Evolutionary conservation across 2,113 vertebrate species (phyloP), one percentile per base, ranked within the genome.

Genomic region (Oncorhynchus tshawytscha): DNA sequence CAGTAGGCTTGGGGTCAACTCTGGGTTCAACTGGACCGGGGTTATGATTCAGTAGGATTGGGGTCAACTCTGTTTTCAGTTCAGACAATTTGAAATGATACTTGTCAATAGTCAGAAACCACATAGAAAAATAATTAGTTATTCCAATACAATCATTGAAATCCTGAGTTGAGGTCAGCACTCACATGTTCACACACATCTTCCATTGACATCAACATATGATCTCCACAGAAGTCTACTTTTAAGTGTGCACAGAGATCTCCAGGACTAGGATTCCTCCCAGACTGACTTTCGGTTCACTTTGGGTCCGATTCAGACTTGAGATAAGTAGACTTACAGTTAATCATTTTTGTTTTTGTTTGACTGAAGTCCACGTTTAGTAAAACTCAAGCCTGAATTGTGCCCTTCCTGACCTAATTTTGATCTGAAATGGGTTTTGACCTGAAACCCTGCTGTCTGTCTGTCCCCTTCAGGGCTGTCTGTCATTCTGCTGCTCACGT

Each of bases 401-500:
- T 15, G 13, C 1, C 15, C 1, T 54, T 54, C 51, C 12, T 54
- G 51, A 54, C 51, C 5, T 54, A 18, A 54, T 13, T 18, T 75
- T 75, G 77, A 51, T 75, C 34, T 78, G 67, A 67, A 29, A 66
- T 82, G 13, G 0, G 18, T n/a, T 87, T 87, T 81, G 69, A 64
- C 73, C 67, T 4, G 20, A 72, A 22, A 69, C 24, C 73, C 75
- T 70, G 16, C 75, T 66, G 76, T 34, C 45, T 45, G 60, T 72
- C 9, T 70, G 49, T 77, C 27, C 73, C 72, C 80, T 73, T 71
- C 27, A 62, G 75, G 79, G 81, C 81, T 90, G 65, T 34, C 67
- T 68, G 86, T 89, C 88, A 88, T 80, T 72, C 51, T 77, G 87
- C 89, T 92, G 89, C 89, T 90, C 66, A 73, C 67, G 31, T 85